Conservation (phyloP, 2,888 invertebrate species). For the Cryptocephalus primarius region DNA sequence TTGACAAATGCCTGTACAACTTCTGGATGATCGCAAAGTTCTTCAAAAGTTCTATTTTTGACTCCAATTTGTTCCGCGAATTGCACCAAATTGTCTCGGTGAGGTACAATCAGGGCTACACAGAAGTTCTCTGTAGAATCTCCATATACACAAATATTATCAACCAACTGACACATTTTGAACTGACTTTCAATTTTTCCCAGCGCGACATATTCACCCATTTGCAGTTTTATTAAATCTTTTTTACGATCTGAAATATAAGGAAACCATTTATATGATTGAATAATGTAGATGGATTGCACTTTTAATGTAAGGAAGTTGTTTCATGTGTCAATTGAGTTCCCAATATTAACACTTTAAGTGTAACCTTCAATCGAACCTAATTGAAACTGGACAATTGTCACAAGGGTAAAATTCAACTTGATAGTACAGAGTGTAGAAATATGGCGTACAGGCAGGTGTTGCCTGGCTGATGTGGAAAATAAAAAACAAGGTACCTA, state of each 20-base stretch:
- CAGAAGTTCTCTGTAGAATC: conserved; percentile 74
- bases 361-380: too few species aligned
- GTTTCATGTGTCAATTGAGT: too few species aligned
- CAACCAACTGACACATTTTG: conserved; percentile 85
- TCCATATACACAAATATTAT: conserved; percentile 94
- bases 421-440: too few species aligned
- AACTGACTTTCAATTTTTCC: conserved; percentile 92
- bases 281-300: too few species aligned
- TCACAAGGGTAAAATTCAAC: too few species aligned
- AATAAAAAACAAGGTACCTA: conserved; percentile 52
- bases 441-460: not conserved
- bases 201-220: conserved; percentile 94
- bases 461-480: not conserved
- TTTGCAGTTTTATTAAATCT: conserved; percentile 93
- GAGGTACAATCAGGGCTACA: conserved; percentile 84
- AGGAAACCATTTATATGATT: not conserved
- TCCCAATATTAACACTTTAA: too few species aligned
- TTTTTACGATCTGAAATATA: conserved; percentile 82
- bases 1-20: conserved; percentile 74
- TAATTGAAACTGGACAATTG: too few species aligned
- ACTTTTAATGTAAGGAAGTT: too few species aligned
- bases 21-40: conserved; percentile 59
- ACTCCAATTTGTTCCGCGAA: conserved; percentile 60
- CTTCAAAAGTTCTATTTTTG: conserved; percentile 46
- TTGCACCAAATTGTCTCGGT: conserved; percentile 53